phyloP scores from a whole-genome alignment of 2,797 vertebrate species.

The Alcedo quadribrachys region DNA sequence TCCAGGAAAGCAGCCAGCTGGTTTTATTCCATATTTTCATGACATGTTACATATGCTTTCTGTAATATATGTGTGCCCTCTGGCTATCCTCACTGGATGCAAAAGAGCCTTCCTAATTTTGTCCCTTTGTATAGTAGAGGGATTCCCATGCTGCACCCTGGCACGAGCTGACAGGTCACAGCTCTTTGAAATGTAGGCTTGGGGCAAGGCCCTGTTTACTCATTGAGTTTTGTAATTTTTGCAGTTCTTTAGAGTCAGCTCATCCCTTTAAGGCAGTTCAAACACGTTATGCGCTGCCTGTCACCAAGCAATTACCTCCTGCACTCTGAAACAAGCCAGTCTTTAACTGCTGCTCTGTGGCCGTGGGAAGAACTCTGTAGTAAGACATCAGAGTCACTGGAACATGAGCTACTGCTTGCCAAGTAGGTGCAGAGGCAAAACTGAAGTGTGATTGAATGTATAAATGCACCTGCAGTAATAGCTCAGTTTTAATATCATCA shows the following conservation, averaged over 20 bases:
- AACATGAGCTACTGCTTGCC: neutral
- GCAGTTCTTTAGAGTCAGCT: neutral
- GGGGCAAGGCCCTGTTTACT: neutral
- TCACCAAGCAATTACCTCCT: constrained; percentile 11
- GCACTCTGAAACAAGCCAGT: neutral
- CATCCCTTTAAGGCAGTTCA: constrained; percentile 8
- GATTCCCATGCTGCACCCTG: neutral
- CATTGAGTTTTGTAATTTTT: neutral
- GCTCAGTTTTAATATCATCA: neutral
- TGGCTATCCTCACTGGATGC: neutral
- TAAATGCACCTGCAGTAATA: neutral
- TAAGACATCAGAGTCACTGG: neutral
- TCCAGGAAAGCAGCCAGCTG: neutral
- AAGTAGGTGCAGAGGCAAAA: neutral
- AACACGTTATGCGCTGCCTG: constrained; percentile 22
- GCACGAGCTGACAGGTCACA: neutral
- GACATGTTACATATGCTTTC: neutral
- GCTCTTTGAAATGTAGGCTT: neutral
- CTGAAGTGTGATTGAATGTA: neutral
- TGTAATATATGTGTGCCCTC: neutral
- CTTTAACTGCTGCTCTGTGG: neutral
- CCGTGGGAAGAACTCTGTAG: accelerated
- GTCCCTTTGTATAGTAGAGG: neutral
- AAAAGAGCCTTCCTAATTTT: neutral
- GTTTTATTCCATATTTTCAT: neutral